Evolutionary conservation across 35 echinoderm and acorn worm species (phyloP).

Genomic region (Lytechinus pictus): DNA sequence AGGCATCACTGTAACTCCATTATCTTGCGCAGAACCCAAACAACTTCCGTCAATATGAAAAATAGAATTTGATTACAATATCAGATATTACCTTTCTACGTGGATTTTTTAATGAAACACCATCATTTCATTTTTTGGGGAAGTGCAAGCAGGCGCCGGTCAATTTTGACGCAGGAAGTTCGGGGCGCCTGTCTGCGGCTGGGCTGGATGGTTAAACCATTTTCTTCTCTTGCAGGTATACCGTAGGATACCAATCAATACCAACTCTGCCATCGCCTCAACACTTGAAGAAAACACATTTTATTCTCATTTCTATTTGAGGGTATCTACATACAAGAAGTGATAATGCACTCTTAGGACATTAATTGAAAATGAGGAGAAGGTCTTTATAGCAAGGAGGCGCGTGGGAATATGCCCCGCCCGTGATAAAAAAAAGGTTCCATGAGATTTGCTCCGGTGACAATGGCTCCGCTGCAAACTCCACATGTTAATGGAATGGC

Average conservation of each 20-base stretch:
- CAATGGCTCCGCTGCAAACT: no score
- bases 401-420: no score
- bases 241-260: not conserved
- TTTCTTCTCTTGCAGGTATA: not conserved
- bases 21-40: not conserved
- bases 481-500: no score
- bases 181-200: not conserved
- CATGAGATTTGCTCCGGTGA: no score
- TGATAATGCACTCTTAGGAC: not conserved
- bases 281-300: not conserved
- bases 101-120: not conserved
- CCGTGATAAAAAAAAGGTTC: no score
- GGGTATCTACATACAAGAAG: not conserved
- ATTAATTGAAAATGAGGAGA: not conserved
- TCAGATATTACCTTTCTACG: not conserved
- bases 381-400: no score
- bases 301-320: not conserved
- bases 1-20: not conserved
- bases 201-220: not conserved
- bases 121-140: not conserved
- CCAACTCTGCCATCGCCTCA: not conserved
- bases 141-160: not conserved
- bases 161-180: not conserved
- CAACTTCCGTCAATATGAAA: slow-evolving; percentile 4
- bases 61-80: not conserved